Percentiles rank a stretch among this genome's conserved stretches.
These are phyloP conservation scores for Collichthys lucidus DNA, from an alignment of 2,113 vertebrate genomes.

Conservation along the genomic window DNA sequence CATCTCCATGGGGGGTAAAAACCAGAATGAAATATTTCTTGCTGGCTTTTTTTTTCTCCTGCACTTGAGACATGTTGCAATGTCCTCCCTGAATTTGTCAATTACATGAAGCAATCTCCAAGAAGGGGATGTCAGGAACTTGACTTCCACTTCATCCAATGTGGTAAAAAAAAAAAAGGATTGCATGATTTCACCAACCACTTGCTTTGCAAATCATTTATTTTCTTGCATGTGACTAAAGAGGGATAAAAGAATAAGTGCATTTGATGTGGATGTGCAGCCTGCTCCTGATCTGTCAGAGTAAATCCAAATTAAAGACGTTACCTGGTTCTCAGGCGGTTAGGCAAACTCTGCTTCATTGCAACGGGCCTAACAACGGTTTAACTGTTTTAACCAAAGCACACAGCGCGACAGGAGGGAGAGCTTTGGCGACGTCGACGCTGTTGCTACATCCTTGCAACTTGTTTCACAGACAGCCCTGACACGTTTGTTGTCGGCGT, in stretches of 20 bases:
- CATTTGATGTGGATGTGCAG: not conserved
- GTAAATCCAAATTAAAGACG: slow-evolving; percentile 55
- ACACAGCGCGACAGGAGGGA: slow-evolving; percentile 30
- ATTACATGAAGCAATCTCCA: slow-evolving; percentile 39
- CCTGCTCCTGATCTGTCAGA: slow-evolving; percentile 41
- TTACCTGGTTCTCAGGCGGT: slow-evolving; percentile 59
- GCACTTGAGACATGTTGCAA: slow-evolving; percentile 37
- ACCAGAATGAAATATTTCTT: not conserved
- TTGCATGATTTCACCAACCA: too few relatives aligned
- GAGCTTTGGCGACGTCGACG: not conserved
- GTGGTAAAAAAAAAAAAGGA: not conserved
- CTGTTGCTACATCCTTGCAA: not conserved
- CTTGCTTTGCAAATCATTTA: not conserved
- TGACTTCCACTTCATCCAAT: not conserved
- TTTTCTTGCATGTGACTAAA: not conserved
- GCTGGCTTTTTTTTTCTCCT: slow-evolving; percentile 5
- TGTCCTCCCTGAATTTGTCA: not conserved
- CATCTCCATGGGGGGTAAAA: not conserved
- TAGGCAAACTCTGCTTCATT: slow-evolving; percentile 55
- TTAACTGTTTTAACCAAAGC: slow-evolving; percentile 7
- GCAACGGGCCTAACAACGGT: slow-evolving; percentile 57
- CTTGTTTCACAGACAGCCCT: not conserved
- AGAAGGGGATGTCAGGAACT: slow-evolving; percentile 13
- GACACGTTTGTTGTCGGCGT: slow-evolving; percentile 25
- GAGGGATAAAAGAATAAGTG: not conserved